phyloP scores from a whole-genome alignment of 2,888 invertebrate species.

The Phytoseiulus persimilis region DNA sequence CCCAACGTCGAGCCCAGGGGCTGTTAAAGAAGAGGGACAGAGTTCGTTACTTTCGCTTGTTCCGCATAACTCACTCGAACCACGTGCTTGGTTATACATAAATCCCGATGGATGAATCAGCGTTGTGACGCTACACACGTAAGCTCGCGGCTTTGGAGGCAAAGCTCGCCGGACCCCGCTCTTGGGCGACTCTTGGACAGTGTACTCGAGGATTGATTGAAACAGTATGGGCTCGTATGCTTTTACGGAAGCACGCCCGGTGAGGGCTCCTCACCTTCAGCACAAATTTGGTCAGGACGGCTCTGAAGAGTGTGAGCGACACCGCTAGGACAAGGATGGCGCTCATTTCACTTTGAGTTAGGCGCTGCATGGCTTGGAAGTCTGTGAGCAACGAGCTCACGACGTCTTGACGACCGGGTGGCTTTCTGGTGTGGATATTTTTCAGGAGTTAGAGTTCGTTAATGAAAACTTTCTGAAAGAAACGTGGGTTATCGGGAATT shows the following conservation, averaged over 20 bases:
- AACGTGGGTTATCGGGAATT: too few species aligned
- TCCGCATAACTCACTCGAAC: background rate
- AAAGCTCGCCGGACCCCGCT: too few species aligned
- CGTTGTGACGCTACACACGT: background rate
- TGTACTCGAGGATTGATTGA: too few species aligned
- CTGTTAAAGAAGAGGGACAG: background rate
- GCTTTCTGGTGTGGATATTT: background rate
- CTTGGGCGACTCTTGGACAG: too few species aligned
- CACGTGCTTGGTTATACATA: background rate
- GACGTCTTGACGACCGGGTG: background rate
- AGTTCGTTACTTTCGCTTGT: background rate
- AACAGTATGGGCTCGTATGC: too few species aligned
- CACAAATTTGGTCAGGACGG: background rate
- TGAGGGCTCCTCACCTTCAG: background rate
- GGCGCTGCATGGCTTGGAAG: constrained; percentile 9
- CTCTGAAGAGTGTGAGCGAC: background rate
- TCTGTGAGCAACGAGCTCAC: constrained; percentile 15
- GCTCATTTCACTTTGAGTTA: constrained; percentile 15
- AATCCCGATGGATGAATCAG: background rate
- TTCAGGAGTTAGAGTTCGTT: too few species aligned
- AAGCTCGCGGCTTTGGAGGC: background rate
- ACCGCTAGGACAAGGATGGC: background rate
- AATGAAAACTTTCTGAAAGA: too few species aligned
- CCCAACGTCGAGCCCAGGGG: background rate
- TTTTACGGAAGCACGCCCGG: too few species aligned